These are phyloP conservation scores for Platycercus adscitus DNA, from an alignment of 2,113 vertebrate species.

Conservation along the genomic window DNA sequence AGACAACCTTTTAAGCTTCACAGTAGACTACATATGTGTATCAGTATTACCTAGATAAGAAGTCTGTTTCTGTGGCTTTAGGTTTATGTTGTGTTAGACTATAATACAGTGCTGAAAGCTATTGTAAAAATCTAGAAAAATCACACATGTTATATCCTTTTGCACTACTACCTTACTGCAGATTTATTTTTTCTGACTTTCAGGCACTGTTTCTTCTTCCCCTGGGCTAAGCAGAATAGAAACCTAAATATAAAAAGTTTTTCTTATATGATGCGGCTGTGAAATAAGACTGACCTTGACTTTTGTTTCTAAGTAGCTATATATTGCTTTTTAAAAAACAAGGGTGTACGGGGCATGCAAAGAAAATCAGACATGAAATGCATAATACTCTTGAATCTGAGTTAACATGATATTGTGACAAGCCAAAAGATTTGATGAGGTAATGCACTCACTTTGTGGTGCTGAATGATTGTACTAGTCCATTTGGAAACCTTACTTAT, in stretches of 20 bases:
- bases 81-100: neutral
- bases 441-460: conserved; percentile 12
- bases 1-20: neutral
- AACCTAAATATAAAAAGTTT: neutral
- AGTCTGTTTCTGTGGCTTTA: neutral
- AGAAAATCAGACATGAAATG: neutral
- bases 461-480: conserved; percentile 54
- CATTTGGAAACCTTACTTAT: conserved; percentile 57
- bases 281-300: neutral
- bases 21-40: neutral
- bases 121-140: neutral
- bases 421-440: conserved; percentile 40
- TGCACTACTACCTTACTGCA: neutral
- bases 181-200: neutral
- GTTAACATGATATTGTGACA: conserved; percentile 15
- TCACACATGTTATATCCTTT: neutral
- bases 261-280: neutral
- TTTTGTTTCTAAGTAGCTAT: neutral
- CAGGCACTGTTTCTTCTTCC: neutral
- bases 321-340: neutral
- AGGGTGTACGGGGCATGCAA: rapidly evolving
- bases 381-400: conserved; percentile 26
- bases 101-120: neutral
- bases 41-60: neutral
- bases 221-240: neutral